These are phyloP conservation scores for Sturnus vulgaris DNA, from an alignment of 2,113 vertebrate genomes.

Conservation along the genomic window DNA sequence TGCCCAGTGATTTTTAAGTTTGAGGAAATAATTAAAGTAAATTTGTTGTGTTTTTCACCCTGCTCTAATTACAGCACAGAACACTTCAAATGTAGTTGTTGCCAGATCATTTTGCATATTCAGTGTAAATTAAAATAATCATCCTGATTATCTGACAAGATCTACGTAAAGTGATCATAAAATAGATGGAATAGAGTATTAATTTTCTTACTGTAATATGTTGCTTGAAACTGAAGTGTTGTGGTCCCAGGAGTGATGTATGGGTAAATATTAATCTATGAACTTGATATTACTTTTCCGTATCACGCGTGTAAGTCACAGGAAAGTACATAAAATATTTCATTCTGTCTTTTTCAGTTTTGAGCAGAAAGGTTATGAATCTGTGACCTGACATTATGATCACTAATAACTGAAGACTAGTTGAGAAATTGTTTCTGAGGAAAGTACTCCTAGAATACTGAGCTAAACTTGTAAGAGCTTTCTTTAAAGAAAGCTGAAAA, in stretches of 20 bases:
- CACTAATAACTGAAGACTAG: not conserved
- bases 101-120: conserved; percentile 10
- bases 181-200: not conserved
- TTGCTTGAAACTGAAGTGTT: not conserved
- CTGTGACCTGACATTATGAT: not conserved
- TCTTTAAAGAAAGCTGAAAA: not conserved
- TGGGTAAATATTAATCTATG: not conserved
- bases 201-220: not conserved
- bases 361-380: not conserved
- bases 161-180: not conserved
- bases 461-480: not conserved
- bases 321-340: not conserved
- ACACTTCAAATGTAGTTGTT: not conserved
- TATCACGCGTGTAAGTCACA: not conserved
- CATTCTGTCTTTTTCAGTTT: not conserved
- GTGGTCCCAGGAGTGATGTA: not conserved
- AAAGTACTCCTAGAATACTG: not conserved
- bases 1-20: not conserved
- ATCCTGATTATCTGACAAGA: not conserved
- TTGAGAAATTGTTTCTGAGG: not conserved
- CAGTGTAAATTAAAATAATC: conserved; percentile 21
- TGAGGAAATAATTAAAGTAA: conserved; percentile 6
- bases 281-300: not conserved
- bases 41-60: not conserved
- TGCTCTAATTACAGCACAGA: conserved; percentile 3